Evolutionary conservation across 2,888 invertebrate species (phyloP), one percentile per base, ranked within the genome.

Genomic region (Tinea pellionella): DNA sequence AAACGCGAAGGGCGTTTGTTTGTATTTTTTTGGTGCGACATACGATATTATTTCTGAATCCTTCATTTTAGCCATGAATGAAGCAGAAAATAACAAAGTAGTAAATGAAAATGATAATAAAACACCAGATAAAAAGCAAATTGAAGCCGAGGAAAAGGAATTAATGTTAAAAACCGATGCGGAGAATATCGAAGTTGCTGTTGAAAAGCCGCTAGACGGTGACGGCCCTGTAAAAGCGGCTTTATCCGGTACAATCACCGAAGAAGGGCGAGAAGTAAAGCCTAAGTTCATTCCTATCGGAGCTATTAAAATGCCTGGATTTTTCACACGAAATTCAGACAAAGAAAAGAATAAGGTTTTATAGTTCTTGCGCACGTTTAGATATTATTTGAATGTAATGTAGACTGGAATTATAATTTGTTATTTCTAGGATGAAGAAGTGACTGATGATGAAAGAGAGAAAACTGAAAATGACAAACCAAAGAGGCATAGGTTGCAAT

Each of bases 261-360:
- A 91, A 66, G 91, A 92, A 66, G 93, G 92, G 59, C 89, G 92
- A 63, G 93, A 93, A 80, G 93, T 93, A 32, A 92, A 92, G 71
- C 93, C 93, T 62, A 93, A 92, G 74, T 94, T 94, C 74, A 94
- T 94, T 68, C 95, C 95, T 3, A 95, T 94, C 69, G 95, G 94
- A 59, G 95, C 94, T n/a, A 93, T 95, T 64, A 94, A 94, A 82
- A 92, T 95, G 91, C 95, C 95, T 3, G 94, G 94, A 13, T 95
- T 94, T 81, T 94, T 94, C 70, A 92, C 92, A 62, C 91, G 93
- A 67, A 92, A 92, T 73, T 92, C 92, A 66, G 93, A 94, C 64
- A 92, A 91, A 72, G 92, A 92, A 74, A 92, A 90, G 65, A 90
- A 88, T 78, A 94, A 91, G 90, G 92, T 92, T 61, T 47, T 13